A percentile compares a stretch with the other conserved stretches of the same genome.
Evolutionary conservation across 2,113 vertebrate genomes (phyloP).

Genomic region (Scopus umbretta): DNA sequence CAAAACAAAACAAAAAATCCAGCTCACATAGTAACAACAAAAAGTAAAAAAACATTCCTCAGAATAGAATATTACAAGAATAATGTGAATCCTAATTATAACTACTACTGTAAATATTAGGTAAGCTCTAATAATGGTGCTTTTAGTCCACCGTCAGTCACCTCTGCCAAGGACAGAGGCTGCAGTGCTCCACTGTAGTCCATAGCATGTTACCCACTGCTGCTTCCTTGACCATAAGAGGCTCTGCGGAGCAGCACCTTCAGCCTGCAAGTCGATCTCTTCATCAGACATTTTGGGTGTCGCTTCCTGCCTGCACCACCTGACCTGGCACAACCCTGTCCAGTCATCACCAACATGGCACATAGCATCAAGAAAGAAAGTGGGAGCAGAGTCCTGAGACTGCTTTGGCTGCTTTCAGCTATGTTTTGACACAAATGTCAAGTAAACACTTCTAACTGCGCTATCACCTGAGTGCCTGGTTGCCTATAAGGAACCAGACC

Average conservation of each 20-base stretch:
- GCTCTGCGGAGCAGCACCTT: accelerated
- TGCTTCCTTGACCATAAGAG: background rate
- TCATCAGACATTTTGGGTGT: too few species aligned
- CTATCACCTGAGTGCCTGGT: background rate
- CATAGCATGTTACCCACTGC: accelerated
- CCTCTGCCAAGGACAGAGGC: background rate
- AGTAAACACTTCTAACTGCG: background rate
- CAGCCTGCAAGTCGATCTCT: background rate
- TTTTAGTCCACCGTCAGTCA: background rate
- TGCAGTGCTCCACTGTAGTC: background rate
- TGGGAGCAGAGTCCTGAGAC: background rate
- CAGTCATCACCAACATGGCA: background rate
- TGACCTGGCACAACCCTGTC: background rate
- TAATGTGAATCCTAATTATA: background rate
- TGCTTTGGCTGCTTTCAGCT: background rate
- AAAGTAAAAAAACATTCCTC: background rate
- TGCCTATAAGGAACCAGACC: background rate
- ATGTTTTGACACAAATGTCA: background rate
- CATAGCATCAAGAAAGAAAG: background rate
- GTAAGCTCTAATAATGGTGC: background rate
- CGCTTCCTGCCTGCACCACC: background rate
- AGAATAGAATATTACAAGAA: background rate
- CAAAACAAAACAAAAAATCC: too few species aligned
- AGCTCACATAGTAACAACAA: background rate
- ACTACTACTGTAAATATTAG: background rate